Base-by-base conservation (phyloP, 1,140 invertebrate genomes). In the Magallana gigas region DNA sequence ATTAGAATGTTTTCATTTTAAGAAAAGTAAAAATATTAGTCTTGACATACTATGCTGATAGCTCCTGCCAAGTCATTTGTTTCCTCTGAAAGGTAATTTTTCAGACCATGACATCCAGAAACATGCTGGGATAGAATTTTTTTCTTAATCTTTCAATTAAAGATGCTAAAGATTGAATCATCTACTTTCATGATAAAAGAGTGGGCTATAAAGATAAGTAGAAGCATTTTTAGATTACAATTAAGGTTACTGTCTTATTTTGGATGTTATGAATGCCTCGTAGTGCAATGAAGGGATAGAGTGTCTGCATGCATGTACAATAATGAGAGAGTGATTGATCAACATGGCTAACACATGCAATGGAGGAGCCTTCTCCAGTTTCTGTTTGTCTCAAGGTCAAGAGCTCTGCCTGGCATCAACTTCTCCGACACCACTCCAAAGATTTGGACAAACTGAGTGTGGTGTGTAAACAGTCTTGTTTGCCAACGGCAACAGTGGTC, bases 1-100 rank as follows among this genome's bases (percentile, higher is more conserved):
- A 76, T 76, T 76, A 76, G 36, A 76, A 76, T 48, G 68, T 76
- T 76, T 76, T 29, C 36, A 29, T 29, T 76, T 23, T 76, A 29
- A 36, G 68, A 76, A 76, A 76, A 76, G 68, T 76, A 36, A 76
- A 76, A 76, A 36, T 76, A 76, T 48, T 76, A 76, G 68, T 76
- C 68, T 76, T 76, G 68, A 18, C 64, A 71, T 18, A 11, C 68
- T 11, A 18, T 29, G 36, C 23, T 36, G 68, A 76, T 76, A 29
- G 68, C 8, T 76, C 14, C 68, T 76, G 68, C 23, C 68, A 18
- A 76, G 36, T 76, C 23, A 76, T 76, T 36, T 76, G 68, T 76
- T 29, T 76, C 68, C 12, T 76, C 23, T 29, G 23, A 76, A 23
- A 76, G 68, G 68, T 76, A 29, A 76, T 76, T 76, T 76, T 76